Percentiles rank a stretch among this genome's conserved stretches.
phyloP scores from a whole-genome alignment of 1,140 invertebrate genomes.

The Conopomorpha cramerella region DNA sequence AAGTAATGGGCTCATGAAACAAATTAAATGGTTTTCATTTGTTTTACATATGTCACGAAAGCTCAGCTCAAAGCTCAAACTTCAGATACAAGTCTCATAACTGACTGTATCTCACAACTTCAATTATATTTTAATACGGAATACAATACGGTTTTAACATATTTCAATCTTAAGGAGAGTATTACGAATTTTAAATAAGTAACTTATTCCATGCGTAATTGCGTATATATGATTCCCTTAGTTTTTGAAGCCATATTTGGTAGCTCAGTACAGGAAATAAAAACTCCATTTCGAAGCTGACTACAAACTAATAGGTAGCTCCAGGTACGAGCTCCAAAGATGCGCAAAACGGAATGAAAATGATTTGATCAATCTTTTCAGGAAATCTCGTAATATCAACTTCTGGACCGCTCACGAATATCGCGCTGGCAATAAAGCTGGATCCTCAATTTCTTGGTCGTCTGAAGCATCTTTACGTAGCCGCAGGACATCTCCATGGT shows the following conservation, averaged over 20 bases:
- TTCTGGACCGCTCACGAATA: conserved; percentile 32
- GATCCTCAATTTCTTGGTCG: conserved; percentile 23
- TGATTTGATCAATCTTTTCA: conserved; percentile 13
- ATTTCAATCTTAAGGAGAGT: too few relatives aligned
- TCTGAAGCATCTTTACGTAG: conserved; percentile 27
- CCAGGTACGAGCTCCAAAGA: too few relatives aligned
- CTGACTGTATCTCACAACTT: too few relatives aligned
- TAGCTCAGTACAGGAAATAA: background rate
- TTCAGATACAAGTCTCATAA: too few relatives aligned
- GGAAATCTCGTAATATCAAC: conserved; percentile 22
- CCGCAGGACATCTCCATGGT: conserved; percentile 27
- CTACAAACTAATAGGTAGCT: too few relatives aligned
- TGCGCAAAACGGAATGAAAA: too few relatives aligned
- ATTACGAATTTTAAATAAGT: too few relatives aligned
- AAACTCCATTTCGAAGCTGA: background rate
- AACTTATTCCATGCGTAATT: too few relatives aligned
- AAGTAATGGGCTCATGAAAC: background rate
- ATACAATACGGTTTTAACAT: too few relatives aligned
- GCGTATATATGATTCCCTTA: background rate
- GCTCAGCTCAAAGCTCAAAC: too few relatives aligned
- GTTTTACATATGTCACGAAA: background rate
- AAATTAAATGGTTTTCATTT: background rate
- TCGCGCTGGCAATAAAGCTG: conserved; percentile 26
- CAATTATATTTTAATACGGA: too few relatives aligned
- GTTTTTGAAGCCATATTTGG: background rate